A percentile compares a stretch with the other conserved stretches of the same genome.
phyloP scores from a whole-genome alignment of 1,140 invertebrate species.

The Cyclina sinensis region DNA sequence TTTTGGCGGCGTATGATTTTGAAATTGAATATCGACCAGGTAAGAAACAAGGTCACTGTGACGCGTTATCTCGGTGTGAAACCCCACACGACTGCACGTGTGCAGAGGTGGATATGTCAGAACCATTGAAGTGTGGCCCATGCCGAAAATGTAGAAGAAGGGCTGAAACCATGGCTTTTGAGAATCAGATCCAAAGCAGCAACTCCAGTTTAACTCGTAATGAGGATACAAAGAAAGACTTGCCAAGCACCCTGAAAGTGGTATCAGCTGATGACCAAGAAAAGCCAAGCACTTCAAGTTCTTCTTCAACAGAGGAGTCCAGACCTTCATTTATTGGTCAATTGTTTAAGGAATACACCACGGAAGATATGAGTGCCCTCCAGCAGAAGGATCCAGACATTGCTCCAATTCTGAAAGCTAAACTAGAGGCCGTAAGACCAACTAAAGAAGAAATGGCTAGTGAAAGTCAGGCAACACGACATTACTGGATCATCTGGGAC shows the following conservation, averaged over 20 bases:
- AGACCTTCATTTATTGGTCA: not conserved
- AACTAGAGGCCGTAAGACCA: not conserved
- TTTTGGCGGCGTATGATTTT: slow-evolving; percentile 71
- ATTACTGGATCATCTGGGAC: slow-evolving; percentile 11
- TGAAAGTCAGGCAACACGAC: not conserved
- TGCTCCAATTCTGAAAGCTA: not conserved
- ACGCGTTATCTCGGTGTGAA: slow-evolving; percentile 68
- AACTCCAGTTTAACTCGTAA: too few species aligned
- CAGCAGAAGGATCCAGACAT: not conserved
- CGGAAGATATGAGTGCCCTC: not conserved
- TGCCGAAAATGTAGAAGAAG: slow-evolving; percentile 16
- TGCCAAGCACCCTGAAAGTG: not conserved
- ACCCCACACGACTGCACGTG: slow-evolving; percentile 18
- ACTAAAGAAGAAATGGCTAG: not conserved
- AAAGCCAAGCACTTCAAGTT: not conserved
- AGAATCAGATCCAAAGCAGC: not conserved
- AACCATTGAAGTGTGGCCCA: slow-evolving; percentile 32
- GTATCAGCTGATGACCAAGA: not conserved
- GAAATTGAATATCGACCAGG: slow-evolving; percentile 69
- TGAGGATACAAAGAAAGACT: too few species aligned
- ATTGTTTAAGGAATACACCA: not conserved
- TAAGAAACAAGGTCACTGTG: slow-evolving; percentile 71
- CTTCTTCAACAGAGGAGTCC: not conserved
- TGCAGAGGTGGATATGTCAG: not conserved
- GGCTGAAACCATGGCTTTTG: not conserved